Evolutionary conservation across 2,797 vertebrate species (phyloP).

Genomic region (Chaetophractus vellerosus): DNA sequence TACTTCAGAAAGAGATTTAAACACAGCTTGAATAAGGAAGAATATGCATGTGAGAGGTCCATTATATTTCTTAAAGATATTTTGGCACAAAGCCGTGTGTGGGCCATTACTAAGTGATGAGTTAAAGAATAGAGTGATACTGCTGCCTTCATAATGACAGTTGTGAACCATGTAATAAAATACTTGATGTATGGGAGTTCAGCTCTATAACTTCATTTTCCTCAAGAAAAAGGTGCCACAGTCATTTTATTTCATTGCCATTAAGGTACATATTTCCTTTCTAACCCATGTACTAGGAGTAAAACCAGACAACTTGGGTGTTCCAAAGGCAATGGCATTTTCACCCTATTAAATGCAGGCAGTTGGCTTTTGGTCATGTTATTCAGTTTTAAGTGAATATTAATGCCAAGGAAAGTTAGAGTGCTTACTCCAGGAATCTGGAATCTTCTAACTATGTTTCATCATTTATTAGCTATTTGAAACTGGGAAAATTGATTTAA

Average conservation of each 20-base stretch:
- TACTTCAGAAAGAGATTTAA: conserved; percentile 36
- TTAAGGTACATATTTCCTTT: conserved; percentile 68
- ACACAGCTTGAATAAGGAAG: neutral
- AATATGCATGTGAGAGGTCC: neutral
- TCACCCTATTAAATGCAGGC: conserved; percentile 80
- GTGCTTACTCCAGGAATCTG: neutral
- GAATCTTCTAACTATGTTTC: neutral
- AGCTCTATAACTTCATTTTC: conserved; percentile 78
- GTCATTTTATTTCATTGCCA: conserved; percentile 71
- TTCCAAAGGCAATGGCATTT: conserved; percentile 75
- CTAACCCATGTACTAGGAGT: conserved; percentile 46
- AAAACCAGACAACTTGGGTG: conserved; percentile 75
- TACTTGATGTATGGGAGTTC: conserved; percentile 78
- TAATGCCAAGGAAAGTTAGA: conserved; percentile 65
- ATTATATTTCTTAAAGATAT: conserved; percentile 33
- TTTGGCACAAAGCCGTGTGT: conserved; percentile 49
- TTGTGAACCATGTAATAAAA: conserved; percentile 79
- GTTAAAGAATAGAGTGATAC: conserved; percentile 77
- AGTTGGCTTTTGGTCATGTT: conserved; percentile 83
- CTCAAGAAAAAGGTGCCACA: conserved; percentile 64
- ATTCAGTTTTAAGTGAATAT: conserved; percentile 75
- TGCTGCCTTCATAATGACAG: conserved; percentile 67
- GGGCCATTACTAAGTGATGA: conserved; percentile 70
- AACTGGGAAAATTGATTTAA: conserved; percentile 22
- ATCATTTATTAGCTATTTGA: neutral